A percentile compares a stretch with the other conserved stretches of the same genome.
Conservation (phyloP, 2,113 vertebrate genomes). For the Lophotis ruficrista region DNA sequence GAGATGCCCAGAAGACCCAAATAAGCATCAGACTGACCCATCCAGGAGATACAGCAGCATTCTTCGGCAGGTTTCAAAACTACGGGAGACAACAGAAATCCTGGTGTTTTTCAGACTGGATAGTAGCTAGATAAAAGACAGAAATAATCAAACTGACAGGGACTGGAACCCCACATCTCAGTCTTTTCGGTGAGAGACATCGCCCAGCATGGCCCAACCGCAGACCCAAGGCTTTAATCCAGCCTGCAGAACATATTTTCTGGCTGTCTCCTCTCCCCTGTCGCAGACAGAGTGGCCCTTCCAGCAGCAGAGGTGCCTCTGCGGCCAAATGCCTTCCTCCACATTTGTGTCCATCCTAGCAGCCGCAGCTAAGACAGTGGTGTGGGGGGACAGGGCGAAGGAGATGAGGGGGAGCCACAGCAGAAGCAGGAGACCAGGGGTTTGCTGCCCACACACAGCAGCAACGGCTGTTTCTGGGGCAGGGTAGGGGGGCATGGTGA, state of each 20-base stretch:
- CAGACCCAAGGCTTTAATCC: background rate
- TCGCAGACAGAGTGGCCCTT: background rate
- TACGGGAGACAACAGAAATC: background rate
- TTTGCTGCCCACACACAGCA: rapidly evolving
- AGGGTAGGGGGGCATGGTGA: background rate
- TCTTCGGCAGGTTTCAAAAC: background rate
- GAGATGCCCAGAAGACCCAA: background rate
- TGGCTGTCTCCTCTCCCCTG: background rate
- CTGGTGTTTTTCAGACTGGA: background rate
- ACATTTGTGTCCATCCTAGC: background rate
- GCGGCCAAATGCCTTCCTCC: background rate
- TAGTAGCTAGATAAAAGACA: background rate
- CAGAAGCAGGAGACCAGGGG: background rate
- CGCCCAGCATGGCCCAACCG: background rate
- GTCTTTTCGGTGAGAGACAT: background rate
- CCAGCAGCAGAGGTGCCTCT: background rate
- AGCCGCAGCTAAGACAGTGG: background rate
- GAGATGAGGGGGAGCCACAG: background rate
- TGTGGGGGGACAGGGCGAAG: rapidly evolving
- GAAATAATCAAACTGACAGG: background rate
- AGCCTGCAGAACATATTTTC: background rate
- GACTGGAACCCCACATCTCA: background rate
- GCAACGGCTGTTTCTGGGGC: background rate
- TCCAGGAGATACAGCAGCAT: background rate
- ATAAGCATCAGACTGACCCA: background rate